phyloP scores from a whole-genome alignment of 2,888 invertebrate genomes.

The Eupithecia tripunctaria region DNA sequence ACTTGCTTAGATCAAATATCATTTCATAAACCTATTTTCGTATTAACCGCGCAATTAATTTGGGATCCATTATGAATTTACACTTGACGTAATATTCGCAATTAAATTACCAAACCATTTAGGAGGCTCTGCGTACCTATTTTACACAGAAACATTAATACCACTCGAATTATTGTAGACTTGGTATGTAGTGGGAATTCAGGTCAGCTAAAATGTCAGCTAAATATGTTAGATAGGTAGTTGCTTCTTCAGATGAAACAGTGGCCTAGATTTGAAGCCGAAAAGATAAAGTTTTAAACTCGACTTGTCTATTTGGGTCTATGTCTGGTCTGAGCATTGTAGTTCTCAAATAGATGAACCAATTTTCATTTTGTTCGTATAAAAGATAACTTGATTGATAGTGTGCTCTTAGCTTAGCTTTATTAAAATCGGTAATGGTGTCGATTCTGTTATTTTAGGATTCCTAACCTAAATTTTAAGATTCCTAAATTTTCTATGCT shows the following conservation, averaged over 20 bases:
- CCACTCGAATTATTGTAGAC: neutral
- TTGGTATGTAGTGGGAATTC: neutral
- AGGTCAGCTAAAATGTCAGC: neutral
- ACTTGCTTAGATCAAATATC: neutral
- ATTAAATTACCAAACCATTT: neutral
- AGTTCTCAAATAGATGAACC: no score
- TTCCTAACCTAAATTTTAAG: no score
- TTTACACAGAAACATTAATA: neutral
- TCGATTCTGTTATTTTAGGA: no score
- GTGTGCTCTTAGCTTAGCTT: no score
- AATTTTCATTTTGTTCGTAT: no score
- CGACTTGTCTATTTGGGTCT: no score
- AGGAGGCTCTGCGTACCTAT: neutral
- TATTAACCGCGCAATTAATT: constrained; percentile 7
- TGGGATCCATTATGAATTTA: constrained; percentile 7
- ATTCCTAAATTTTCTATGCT: no score
- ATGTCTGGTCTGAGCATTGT: no score
- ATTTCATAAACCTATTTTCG: constrained; percentile 2
- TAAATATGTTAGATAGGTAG: neutral
- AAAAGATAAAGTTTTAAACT: no score
- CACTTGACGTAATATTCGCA: constrained; percentile 1
- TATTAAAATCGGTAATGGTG: no score
- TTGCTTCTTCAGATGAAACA: neutral
- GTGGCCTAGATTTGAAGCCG: neutral
- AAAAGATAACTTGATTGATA: no score